phyloP scores from a whole-genome alignment of 1,140 invertebrate species.

The Gryllus bimaculatus region DNA sequence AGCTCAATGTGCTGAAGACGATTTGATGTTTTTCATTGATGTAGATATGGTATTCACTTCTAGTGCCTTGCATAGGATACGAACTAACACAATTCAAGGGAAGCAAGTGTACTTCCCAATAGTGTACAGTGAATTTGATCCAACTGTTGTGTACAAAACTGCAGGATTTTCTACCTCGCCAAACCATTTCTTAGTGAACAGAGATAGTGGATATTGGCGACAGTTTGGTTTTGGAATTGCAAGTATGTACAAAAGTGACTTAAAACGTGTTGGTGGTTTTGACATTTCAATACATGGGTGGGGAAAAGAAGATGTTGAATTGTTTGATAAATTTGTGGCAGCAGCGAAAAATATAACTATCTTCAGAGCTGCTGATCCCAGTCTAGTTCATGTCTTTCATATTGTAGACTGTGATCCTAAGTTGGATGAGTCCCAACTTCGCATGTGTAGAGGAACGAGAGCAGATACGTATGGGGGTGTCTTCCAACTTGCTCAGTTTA shows the following conservation, averaged over 20 bases:
- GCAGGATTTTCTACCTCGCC: constrained; percentile 22
- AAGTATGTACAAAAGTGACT: constrained; percentile 81
- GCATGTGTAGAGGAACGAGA: constrained; percentile 83
- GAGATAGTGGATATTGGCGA: constrained; percentile 78
- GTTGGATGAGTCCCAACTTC: constrained; percentile 64
- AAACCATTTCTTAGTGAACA: constrained; percentile 38
- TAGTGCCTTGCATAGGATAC: constrained; percentile 49
- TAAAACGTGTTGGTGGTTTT: constrained; percentile 75
- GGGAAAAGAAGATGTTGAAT: constrained; percentile 88
- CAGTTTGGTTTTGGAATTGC: constrained; percentile 95
- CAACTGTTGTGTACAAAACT: constrained; percentile 39
- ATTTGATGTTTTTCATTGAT: constrained; percentile 82
- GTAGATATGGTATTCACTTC: constrained; percentile 73
- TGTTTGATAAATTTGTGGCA: constrained; percentile 73
- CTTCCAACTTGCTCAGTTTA: constrained; percentile 45
- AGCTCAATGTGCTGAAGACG: constrained; percentile 39
- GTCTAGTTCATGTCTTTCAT: constrained; percentile 91
- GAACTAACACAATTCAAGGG: constrained; percentile 61
- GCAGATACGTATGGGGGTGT: constrained; percentile 65
- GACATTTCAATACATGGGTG: constrained; percentile 87
- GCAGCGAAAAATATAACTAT: constrained; percentile 51
- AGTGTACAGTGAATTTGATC: constrained; percentile 93
- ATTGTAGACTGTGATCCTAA: constrained; percentile 74
- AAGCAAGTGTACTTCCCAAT: constrained; percentile 89
- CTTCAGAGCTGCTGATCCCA: constrained; percentile 75